phyloP scores from a whole-genome alignment of 1,140 invertebrate species.

The Neodiprion lecontei region DNA sequence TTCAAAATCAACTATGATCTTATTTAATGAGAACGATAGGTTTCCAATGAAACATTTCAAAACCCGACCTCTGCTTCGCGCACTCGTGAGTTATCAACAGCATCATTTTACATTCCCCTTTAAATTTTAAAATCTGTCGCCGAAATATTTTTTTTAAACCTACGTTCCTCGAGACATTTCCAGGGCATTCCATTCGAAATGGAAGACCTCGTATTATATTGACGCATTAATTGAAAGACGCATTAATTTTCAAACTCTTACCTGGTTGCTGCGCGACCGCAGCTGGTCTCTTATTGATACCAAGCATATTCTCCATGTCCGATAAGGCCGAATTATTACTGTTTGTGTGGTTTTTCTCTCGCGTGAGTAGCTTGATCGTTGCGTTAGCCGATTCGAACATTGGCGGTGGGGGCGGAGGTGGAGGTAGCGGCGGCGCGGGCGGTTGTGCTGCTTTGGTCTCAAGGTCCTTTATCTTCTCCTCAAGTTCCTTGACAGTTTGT shows the following conservation, averaged over 20 bases:
- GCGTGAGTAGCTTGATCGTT: slow-evolving; percentile 49
- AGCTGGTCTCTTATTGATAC: slow-evolving; percentile 54
- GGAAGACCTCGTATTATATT: too few relatives aligned
- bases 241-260: slow-evolving; percentile 26
- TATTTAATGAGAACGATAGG: too few relatives aligned
- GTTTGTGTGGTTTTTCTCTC: slow-evolving; percentile 41
- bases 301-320: slow-evolving; percentile 69
- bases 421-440: slow-evolving; percentile 55
- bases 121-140: too few relatives aligned
- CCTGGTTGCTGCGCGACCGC: slow-evolving; percentile 52
- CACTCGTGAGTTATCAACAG: too few relatives aligned
- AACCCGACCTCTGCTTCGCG: too few relatives aligned
- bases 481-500: slow-evolving; percentile 41
- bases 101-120: too few relatives aligned
- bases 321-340: slow-evolving; percentile 51
- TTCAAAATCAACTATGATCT: too few relatives aligned
- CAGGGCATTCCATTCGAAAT: too few relatives aligned
- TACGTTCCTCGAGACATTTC: too few relatives aligned
- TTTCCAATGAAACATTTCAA: too few relatives aligned
- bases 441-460: slow-evolving; percentile 47
- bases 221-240: too few relatives aligned
- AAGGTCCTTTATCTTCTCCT: slow-evolving; percentile 50
- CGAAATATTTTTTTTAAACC: too few relatives aligned
- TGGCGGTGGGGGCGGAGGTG: slow-evolving; percentile 56
- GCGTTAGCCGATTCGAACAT: slow-evolving; percentile 36